phyloP scores from a whole-genome alignment of 2,888 invertebrate genomes.

The Thumatha senex region DNA sequence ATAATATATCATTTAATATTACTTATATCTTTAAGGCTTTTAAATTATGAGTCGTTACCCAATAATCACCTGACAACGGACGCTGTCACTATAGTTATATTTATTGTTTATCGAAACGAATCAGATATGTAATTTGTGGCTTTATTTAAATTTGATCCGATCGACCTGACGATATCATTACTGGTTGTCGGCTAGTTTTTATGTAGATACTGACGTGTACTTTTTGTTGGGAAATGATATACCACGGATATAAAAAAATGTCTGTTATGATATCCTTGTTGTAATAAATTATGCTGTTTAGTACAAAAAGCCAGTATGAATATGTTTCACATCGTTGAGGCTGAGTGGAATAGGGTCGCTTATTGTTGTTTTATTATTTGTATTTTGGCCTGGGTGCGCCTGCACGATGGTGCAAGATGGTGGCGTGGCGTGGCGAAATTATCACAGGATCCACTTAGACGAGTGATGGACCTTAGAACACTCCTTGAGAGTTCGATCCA shows the following conservation, averaged over 20 bases:
- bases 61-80: constrained; percentile 18
- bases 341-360: too few relatives aligned
- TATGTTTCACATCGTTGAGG: too few relatives aligned
- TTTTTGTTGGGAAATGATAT: background rate
- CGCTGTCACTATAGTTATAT: constrained; percentile 12
- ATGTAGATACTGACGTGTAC: background rate
- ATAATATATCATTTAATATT: background rate
- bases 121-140: constrained; percentile 22
- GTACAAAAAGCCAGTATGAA: too few relatives aligned
- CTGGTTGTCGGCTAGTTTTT: constrained; percentile 2
- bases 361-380: too few relatives aligned
- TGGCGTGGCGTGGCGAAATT: too few relatives aligned
- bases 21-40: background rate
- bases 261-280: background rate
- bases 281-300: too few relatives aligned
- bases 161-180: constrained; percentile 29
- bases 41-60: background rate
- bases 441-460: too few relatives aligned
- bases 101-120: constrained; percentile 15
- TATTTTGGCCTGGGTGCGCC: too few relatives aligned
- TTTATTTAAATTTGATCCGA: constrained; percentile 19
- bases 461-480: too few relatives aligned
- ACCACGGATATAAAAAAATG: background rate
- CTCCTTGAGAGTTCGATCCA: too few relatives aligned
- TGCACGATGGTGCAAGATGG: too few relatives aligned